Evolutionary conservation across 2,113 vertebrate genomes (phyloP).

Genomic region (Apaloderma vittatum): DNA sequence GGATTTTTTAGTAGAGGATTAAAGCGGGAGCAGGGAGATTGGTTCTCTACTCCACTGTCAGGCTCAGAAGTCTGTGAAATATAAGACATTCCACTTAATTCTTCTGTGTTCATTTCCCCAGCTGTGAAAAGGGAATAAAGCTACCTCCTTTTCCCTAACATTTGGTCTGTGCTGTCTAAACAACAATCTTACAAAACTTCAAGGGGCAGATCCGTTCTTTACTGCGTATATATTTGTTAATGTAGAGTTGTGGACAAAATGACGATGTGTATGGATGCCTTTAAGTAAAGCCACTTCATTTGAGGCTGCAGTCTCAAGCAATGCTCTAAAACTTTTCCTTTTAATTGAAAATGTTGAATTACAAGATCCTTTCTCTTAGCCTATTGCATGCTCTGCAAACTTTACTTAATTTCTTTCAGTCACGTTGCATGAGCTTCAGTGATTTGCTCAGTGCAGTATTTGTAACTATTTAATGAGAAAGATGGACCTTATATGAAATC

Average conservation of each 20-base stretch:
- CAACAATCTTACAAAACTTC: neutral
- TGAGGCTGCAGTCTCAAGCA: neutral
- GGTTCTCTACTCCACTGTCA: neutral
- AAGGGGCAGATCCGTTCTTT: neutral
- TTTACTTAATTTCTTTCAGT: conserved; percentile 33
- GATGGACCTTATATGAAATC: neutral
- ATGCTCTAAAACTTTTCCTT: conserved; percentile 44
- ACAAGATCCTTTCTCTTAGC: neutral
- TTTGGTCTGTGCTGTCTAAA: neutral
- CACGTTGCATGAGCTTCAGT: conserved; percentile 13
- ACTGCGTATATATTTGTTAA: neutral
- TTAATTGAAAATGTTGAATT: conserved; percentile 15
- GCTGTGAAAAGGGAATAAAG: neutral
- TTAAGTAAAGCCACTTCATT: conserved; percentile 10
- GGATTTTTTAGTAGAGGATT: neutral
- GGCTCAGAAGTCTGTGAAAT: neutral
- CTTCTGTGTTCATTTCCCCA: neutral
- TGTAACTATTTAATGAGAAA: conserved; percentile 13
- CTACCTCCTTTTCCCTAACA: neutral
- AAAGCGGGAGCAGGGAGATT: neutral
- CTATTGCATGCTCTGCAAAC: neutral
- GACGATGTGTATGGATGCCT: neutral
- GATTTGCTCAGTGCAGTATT: neutral
- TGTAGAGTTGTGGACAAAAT: neutral
- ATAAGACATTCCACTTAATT: neutral